Base-by-base conservation (phyloP, 2,888 invertebrate genomes). In the Cenopis cana region DNA sequence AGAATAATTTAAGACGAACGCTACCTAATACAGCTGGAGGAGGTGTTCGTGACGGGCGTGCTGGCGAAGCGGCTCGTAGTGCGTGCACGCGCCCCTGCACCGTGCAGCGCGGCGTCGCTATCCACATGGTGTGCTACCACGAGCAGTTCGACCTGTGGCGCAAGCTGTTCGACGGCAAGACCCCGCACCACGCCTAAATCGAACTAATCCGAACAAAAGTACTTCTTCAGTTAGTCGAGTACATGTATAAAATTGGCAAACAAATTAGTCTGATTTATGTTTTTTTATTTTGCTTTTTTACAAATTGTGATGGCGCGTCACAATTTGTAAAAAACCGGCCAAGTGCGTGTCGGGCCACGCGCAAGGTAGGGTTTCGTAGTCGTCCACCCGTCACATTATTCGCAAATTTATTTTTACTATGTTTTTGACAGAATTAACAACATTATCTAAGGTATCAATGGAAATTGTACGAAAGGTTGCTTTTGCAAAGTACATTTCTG, bases 81-180 rank as follows among this genome's bases (percentile, higher is more conserved):
- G 97, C 46, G 85, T 94, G 59, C 96, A 97, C 86, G 96, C 95
- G 20, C 85, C 95, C 97, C 9, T 98, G 98, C 89, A 96, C 96
- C 77, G 95, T 97, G 78, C 96, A 97, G 83, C 95, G 96, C 81
- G 95, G 96, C 64, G 96, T 98, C 79, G 97, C 97, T 83, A 96
- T 98, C 76, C 98, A 98, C 90, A 98, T 97, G 97, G 96, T 98
- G 76, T 97, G 97, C 84, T 96, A 95, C 84, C 96, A 96, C 86
- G 98, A 98, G 90, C 97, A 98, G 89, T 98, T 97, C 88, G 97
- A 98, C 90, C 94, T 98, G 76, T 98, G 98, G 98, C 96, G 97
- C 85, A 97, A 97, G 88, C 93, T 97, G 77, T 95, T 97, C 78
- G 97, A 98, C 88, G 96, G 96, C 74, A 95, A 96, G 80, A 95